Conservation (phyloP, 2,888 invertebrate genomes). For the Leptopilina myrica region DNA sequence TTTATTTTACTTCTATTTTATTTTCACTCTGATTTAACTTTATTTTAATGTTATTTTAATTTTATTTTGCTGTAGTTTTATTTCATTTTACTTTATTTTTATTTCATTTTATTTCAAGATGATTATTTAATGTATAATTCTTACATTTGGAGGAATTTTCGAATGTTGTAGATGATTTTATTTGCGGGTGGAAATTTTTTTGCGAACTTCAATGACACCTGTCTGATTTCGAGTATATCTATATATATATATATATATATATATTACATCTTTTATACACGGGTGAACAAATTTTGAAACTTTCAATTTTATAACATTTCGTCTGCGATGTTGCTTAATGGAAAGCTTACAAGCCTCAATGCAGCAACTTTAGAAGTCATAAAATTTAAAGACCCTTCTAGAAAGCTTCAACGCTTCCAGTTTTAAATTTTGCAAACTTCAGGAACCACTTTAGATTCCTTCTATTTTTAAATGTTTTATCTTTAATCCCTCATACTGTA, state of each 20-base stretch:
- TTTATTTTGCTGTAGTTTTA: neutral
- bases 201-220: constrained; percentile 5
- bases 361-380: constrained; percentile 15
- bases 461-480: constrained; percentile 15
- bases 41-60: too few species aligned
- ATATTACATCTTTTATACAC: neutral
- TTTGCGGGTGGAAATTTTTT: neutral
- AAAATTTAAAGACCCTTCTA: constrained; percentile 15
- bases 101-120: neutral
- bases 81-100: neutral
- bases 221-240: neutral
- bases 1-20: neutral
- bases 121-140: neutral
- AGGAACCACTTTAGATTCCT: constrained; percentile 8
- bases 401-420: constrained; percentile 17
- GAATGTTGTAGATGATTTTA: neutral
- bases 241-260: neutral
- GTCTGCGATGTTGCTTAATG: neutral
- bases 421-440: constrained; percentile 16
- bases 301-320: constrained; percentile 15
- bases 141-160: too few species aligned
- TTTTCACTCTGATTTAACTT: neutral
- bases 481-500: neutral
- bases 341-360: constrained; percentile 20
- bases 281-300: neutral